phyloP scores from a whole-genome alignment of 2,888 invertebrate genomes.

The Iphiclides podalirius region DNA sequence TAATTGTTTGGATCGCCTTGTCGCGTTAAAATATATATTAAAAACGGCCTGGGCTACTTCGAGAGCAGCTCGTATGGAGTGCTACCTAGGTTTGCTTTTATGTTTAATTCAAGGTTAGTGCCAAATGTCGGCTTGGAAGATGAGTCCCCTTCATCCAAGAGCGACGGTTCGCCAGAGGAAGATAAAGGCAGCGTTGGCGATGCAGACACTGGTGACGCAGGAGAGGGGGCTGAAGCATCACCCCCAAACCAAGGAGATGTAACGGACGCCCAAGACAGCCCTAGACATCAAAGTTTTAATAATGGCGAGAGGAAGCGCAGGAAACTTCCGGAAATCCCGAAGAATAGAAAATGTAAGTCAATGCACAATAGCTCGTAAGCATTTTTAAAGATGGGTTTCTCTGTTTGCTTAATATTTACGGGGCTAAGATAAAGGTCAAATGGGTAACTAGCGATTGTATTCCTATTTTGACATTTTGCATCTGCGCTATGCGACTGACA shows the following conservation, averaged over 20 bases:
- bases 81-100: not conserved
- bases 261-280: conserved; percentile 53
- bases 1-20: not conserved
- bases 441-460: conserved; percentile 26
- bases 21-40: not conserved
- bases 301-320: conserved; percentile 85
- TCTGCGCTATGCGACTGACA: conserved; percentile 40
- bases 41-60: no score
- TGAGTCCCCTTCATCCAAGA: conserved; percentile 89
- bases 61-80: not conserved
- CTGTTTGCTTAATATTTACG: not conserved
- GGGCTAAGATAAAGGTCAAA: conserved; percentile 6
- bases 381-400: not conserved
- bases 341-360: conserved; percentile 90
- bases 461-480: conserved; percentile 31
- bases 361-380: no score
- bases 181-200: conserved; percentile 80
- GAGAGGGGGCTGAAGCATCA: conserved; percentile 38
- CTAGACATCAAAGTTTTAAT: conserved; percentile 59
- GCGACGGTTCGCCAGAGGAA: conserved; percentile 84
- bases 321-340: conserved; percentile 94
- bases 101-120: conserved; percentile 82
- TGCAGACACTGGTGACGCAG: conserved; percentile 53
- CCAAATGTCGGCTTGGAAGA: conserved; percentile 91
- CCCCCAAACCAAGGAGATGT: conserved; percentile 51